Conservation (phyloP, 2,888 invertebrate species). For the Nectonema munidae region DNA sequence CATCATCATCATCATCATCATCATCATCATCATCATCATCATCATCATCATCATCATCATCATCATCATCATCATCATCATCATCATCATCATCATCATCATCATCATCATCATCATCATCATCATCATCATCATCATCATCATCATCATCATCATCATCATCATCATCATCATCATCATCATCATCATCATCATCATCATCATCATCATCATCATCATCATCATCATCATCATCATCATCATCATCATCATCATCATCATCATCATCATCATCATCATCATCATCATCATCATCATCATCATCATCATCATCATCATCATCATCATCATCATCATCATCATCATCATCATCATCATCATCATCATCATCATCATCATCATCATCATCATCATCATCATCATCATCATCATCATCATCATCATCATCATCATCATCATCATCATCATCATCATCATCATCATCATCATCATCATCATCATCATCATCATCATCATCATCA, state of each 20-base stretch:
- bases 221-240: slow-evolving; percentile 19
- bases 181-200: slow-evolving; percentile 19
- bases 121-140: slow-evolving; percentile 16
- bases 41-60: slow-evolving; percentile 17
- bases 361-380: slow-evolving; percentile 20
- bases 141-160: slow-evolving; percentile 20
- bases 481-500: slow-evolving; percentile 18
- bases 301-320: slow-evolving; percentile 20
- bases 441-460: slow-evolving; percentile 19
- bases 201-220: slow-evolving; percentile 16
- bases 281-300: slow-evolving; percentile 19
- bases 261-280: slow-evolving; percentile 19
- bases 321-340: slow-evolving; percentile 21
- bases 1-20: slow-evolving; percentile 15
- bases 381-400: slow-evolving; percentile 21
- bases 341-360: slow-evolving; percentile 21
- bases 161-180: slow-evolving; percentile 20
- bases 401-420: slow-evolving; percentile 17
- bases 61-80: slow-evolving; percentile 16
- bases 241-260: slow-evolving; percentile 19
- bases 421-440: slow-evolving; percentile 21
- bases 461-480: slow-evolving; percentile 20
- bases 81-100: slow-evolving; percentile 16
- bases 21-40: slow-evolving; percentile 17
- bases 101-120: slow-evolving; percentile 16